phyloP scores from a whole-genome alignment of 2,113 vertebrate genomes.

The Thymallus thymallus region DNA sequence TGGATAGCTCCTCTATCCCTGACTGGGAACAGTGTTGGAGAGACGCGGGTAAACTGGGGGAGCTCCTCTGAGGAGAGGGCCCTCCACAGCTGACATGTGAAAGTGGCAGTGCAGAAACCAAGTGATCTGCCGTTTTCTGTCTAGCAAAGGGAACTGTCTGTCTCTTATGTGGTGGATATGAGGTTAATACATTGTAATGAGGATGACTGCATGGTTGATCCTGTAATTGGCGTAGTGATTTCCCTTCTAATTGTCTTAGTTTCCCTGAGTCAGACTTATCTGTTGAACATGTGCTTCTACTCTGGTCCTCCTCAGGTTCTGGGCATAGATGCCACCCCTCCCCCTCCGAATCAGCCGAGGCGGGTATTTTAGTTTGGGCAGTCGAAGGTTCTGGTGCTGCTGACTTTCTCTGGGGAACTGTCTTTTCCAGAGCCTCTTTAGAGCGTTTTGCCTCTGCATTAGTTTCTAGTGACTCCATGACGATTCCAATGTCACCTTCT shows the following conservation, averaged over 20 bases:
- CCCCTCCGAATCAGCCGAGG: constrained; percentile 78
- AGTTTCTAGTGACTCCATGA: constrained; percentile 92
- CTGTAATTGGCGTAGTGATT: constrained; percentile 71
- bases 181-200: constrained; percentile 53
- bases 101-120: constrained; percentile 71
- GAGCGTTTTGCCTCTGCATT: constrained; percentile 84
- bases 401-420: constrained; percentile 77
- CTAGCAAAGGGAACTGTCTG: constrained; percentile 69
- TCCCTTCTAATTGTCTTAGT: constrained; percentile 71
- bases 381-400: constrained; percentile 68
- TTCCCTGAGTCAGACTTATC: constrained; percentile 85
- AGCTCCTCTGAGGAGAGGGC: constrained; percentile 81
- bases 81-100: constrained; percentile 72
- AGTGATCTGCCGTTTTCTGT: constrained; percentile 77
- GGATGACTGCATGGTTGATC: constrained; percentile 64
- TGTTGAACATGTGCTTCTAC: constrained; percentile 67
- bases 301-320: constrained; percentile 75
- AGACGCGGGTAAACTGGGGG: constrained; percentile 78
- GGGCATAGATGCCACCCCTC: constrained; percentile 69
- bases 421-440: constrained; percentile 83
- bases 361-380: constrained; percentile 76
- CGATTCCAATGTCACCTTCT: constrained; percentile 72
- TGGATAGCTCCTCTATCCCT: constrained; percentile 80
- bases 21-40: constrained; percentile 85
- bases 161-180: constrained; percentile 35